Evolutionary conservation across 2,888 invertebrate species (phyloP).

Genomic region (Aleiodes alternator): DNA sequence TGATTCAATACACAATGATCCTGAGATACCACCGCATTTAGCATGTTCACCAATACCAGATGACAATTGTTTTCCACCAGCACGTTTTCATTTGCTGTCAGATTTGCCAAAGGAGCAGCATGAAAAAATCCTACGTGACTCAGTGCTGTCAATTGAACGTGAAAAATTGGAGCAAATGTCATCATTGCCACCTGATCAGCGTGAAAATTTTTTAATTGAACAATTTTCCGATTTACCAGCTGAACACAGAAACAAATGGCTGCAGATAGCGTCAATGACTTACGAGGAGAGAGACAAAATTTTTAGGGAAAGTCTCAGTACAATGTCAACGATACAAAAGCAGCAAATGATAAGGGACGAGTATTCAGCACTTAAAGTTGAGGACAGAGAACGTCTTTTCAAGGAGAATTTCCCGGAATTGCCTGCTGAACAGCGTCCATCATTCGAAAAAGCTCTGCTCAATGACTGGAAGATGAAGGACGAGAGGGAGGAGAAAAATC

Average conservation of each 20-base stretch:
- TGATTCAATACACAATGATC: constrained; percentile 80
- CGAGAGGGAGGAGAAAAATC: constrained; percentile 47
- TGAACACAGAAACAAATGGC: constrained; percentile 71
- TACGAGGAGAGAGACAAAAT: constrained; percentile 70
- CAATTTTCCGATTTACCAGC: constrained; percentile 71
- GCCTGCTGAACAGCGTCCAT: constrained; percentile 76
- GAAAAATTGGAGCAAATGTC: constrained; percentile 74
- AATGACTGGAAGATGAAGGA: constrained; percentile 76
- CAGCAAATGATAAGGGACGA: constrained; percentile 72
- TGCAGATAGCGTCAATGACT: constrained; percentile 72
- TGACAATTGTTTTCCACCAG: constrained; percentile 74
- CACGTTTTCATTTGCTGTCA: constrained; percentile 68
- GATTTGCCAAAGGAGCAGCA: constrained; percentile 71
- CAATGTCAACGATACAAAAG: constrained; percentile 70
- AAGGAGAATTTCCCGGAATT: constrained; percentile 73
- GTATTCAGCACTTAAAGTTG: constrained; percentile 70
- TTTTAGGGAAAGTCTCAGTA: constrained; percentile 68
- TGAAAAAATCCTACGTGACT: constrained; percentile 72
- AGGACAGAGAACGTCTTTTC: constrained; percentile 71
- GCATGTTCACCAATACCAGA: constrained; percentile 97
- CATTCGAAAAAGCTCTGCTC: constrained; percentile 77
- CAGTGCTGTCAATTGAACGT: constrained; percentile 71
- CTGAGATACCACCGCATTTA: constrained; percentile 89
- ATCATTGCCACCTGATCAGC: constrained; percentile 68
- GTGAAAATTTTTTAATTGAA: constrained; percentile 70